Evolutionary conservation across 2,797 vertebrate species (phyloP), one percentile per base, ranked within the genome.

Genomic region (Sphenopsis melanotis): DNA sequence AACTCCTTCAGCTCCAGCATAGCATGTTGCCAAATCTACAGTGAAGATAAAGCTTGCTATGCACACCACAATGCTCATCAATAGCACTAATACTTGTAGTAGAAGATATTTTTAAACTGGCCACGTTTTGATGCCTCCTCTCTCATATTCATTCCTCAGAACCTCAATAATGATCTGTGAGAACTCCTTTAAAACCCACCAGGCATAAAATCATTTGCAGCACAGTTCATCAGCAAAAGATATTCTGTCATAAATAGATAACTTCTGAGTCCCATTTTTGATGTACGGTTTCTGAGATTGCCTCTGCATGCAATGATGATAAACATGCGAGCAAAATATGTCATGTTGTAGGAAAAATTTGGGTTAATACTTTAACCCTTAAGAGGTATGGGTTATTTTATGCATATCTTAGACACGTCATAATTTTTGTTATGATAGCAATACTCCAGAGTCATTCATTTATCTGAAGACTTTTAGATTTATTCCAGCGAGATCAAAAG

Each of bases 121-220:
- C 23, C 74, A 82, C 2, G 0, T 82, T 94, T 69, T 78, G 63
- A 55, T 57, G 68, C 60, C 71, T 70, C 27, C 4, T 83, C 18
- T 69, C 80, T 87, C 66, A 71, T 41, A 87, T 70, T 85, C 66
- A 69, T 69, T 84, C 50, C 61, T 87, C 21, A 64, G 71, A 93
- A 87, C 59, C 83, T 87, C 83, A 84, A 3, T 78, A 91, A 91
- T 42, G 44, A 74, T 91, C 59, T 82, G 37, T 79, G 41, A 91
- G 87, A 94, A 90, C 52, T 76, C 61, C 41, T 90, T 86, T 92
- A 92, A 93, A 95, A 89, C 29, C 17, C 27, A 89, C 69, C 29
- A 82, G 71, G 85, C 66, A 92, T 88, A 96, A 94, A 94, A 93
- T 79, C 7, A 94, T 94, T 90, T 91, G 79, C 85, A 86, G 55